phyloP scores from a whole-genome alignment of 2,888 invertebrate species.

The Orchesellides sinensis region DNA sequence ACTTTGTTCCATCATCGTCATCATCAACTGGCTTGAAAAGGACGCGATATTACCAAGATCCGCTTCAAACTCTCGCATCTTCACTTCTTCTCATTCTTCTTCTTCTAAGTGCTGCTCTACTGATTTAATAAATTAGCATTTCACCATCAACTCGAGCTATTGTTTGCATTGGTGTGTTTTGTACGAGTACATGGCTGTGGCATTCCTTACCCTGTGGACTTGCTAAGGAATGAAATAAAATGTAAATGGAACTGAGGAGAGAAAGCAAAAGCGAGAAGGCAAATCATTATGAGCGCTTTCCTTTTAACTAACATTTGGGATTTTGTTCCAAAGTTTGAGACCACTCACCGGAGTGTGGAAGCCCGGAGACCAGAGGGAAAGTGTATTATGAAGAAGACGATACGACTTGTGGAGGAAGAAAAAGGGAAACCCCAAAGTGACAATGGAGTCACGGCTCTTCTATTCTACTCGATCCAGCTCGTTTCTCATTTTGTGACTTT shows the following conservation, averaged over 20 bases:
- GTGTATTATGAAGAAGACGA: not conserved
- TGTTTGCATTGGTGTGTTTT: conserved; percentile 17
- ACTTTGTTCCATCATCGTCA: not conserved
- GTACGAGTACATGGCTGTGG: not conserved
- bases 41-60: not conserved
- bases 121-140: conserved; percentile 66
- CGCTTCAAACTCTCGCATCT: not conserved
- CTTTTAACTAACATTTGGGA: conserved; percentile 18
- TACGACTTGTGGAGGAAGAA: conserved; percentile 14
- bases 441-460: conserved; percentile 26
- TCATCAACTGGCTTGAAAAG: not conserved
- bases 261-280: not conserved
- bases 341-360: too few relatives aligned
- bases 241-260: not conserved
- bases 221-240: not conserved
- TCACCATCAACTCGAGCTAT: conserved; percentile 44
- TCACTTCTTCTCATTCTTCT: conserved; percentile 19
- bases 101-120: conserved; percentile 1
- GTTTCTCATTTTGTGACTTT: conserved; percentile 59
- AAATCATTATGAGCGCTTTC: conserved; percentile 8
- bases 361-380: not conserved
- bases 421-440: conserved; percentile 55
- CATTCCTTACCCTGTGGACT: conserved; percentile 33
- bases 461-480: conserved; percentile 4
- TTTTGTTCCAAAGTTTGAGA: conserved; percentile 27